Conservation (phyloP, 92 coral and sea anemone genomes). For the Zoanthus gigantus region DNA sequence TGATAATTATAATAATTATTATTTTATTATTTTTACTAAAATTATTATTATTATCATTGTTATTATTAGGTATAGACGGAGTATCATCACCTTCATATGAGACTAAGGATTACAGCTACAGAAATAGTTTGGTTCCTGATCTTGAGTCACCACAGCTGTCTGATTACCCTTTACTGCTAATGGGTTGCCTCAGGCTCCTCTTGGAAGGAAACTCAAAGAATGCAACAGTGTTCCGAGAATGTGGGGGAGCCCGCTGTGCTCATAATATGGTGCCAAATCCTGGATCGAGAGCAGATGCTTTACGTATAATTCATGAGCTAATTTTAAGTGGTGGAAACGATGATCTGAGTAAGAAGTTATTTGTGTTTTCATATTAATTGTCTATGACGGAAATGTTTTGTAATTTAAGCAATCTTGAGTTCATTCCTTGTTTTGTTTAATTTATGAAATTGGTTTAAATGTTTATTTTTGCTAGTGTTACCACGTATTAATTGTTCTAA, state of each 20-base stretch:
- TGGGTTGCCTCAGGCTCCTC: conserved; percentile 93
- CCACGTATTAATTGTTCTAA: too few species aligned
- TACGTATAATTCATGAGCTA: conserved; percentile 89
- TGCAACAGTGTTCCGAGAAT: conserved; percentile 89
- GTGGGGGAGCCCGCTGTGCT: conserved; percentile 90
- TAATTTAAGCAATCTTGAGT: too few species aligned
- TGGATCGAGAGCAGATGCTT: conserved; percentile 86
- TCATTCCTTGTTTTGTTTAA: too few species aligned
- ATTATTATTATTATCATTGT: too few species aligned
- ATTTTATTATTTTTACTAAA: too few species aligned
- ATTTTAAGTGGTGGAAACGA: conserved; percentile 92
- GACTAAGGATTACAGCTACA: conserved; percentile 19
- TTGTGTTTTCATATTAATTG: not conserved
- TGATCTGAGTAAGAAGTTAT: conserved; percentile 77
- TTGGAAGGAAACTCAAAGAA: conserved; percentile 82
- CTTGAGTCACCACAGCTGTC: conserved; percentile 43
- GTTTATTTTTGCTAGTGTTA: too few species aligned
- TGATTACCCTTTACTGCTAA: conserved; percentile 88
- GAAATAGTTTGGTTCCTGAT: conserved; percentile 42
- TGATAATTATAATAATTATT: too few species aligned
- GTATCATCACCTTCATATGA: not conserved
- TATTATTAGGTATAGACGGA: conserved; percentile 2
- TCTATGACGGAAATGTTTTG: too few species aligned
- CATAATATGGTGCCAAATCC: conserved; percentile 90
- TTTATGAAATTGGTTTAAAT: too few species aligned